Evolutionary conservation across 2,113 vertebrate genomes (phyloP).

Genomic region (Isichthys henryi): DNA sequence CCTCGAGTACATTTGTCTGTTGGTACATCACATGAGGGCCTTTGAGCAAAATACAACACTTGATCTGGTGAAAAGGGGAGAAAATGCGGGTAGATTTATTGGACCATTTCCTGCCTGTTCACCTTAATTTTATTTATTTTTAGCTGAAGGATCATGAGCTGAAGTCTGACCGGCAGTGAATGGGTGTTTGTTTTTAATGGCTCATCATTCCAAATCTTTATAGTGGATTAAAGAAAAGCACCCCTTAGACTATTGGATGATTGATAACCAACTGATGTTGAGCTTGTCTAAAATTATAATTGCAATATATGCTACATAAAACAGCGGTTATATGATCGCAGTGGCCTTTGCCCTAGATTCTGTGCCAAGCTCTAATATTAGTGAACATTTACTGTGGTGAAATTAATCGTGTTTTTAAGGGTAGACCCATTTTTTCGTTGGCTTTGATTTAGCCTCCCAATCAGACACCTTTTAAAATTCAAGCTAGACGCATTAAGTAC

Average conservation of each 20-base stretch:
- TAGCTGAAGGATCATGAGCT: not conserved
- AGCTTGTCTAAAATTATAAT: not conserved
- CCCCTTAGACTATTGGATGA: not conserved
- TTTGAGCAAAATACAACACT: not conserved
- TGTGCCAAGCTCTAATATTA: not conserved
- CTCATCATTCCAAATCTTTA: not conserved
- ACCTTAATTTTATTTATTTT: not conserved
- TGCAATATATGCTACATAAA: not conserved
- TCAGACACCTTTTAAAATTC: constrained; percentile 3
- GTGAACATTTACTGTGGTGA: not conserved
- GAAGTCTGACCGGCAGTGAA: not conserved
- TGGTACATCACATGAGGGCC: not conserved
- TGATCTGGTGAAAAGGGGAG: not conserved
- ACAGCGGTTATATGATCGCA: not conserved
- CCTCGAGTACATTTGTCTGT: not conserved
- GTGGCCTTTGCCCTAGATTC: not conserved
- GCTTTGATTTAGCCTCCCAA: not conserved
- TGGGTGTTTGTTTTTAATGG: not conserved
- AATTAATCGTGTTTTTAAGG: not conserved
- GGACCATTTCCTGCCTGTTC: not conserved
- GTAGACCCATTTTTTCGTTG: not conserved
- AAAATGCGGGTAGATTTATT: not conserved
- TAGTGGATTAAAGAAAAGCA: not conserved
- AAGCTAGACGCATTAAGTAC: constrained; percentile 1
- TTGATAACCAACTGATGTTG: not conserved